Evolutionary conservation across 1,140 invertebrate species (phyloP).

Genomic region (Drosophila parvula): DNA sequence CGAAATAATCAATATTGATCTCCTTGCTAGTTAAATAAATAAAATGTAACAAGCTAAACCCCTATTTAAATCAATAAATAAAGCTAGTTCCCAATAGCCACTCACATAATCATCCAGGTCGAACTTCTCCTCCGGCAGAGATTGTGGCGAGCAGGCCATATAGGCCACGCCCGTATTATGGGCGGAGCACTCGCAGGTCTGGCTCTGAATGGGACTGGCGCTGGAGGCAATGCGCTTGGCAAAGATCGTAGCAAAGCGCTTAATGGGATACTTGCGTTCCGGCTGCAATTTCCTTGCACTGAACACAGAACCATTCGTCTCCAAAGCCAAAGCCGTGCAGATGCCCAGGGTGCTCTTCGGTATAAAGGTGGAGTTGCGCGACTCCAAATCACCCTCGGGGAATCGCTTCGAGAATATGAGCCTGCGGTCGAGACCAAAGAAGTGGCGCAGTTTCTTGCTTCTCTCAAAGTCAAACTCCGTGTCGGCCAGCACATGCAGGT

Average conservation of each 20-base stretch:
- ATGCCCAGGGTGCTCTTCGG: conserved; percentile 90
- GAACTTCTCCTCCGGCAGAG: conserved; percentile 60
- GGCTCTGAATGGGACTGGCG: conserved; percentile 87
- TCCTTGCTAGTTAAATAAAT: too few relatives aligned
- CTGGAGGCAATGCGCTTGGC: conserved; percentile 88
- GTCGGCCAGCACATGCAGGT: conserved; percentile 92
- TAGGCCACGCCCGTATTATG: conserved; percentile 87
- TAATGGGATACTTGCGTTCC: conserved; percentile 86
- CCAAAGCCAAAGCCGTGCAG: conserved; percentile 92
- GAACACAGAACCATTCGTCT: conserved; percentile 92
- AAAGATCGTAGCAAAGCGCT: conserved; percentile 89
- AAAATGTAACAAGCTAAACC: too few relatives aligned
- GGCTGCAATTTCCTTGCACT: conserved; percentile 86
- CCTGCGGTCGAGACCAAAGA: conserved; percentile 91
- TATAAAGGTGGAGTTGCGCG: conserved; percentile 89
- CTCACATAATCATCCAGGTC: conserved; percentile 78
- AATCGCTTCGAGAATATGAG: conserved; percentile 92
- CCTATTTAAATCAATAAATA: background rate
- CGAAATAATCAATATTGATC: too few relatives aligned
- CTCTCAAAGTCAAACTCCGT: conserved; percentile 90
- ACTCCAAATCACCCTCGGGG: conserved; percentile 87
- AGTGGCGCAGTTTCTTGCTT: conserved; percentile 88
- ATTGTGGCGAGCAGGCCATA: conserved; percentile 83
- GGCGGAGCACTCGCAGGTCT: conserved; percentile 90
- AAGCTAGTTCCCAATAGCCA: conserved; percentile 5